Conservation (phyloP, 2,113 vertebrate genomes). For the Neodon shergylaensis region DNA sequence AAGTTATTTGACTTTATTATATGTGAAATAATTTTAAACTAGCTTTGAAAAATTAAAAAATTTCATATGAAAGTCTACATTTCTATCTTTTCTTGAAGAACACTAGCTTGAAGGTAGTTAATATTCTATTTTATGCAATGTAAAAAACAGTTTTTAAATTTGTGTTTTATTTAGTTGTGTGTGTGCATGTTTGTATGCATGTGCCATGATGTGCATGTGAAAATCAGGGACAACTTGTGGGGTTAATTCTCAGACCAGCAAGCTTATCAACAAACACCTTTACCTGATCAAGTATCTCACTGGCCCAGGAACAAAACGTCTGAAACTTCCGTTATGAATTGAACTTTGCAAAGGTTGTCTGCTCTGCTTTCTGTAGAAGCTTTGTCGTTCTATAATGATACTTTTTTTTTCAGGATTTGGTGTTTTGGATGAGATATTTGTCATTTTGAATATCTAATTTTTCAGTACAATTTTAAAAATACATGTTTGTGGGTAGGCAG, state of each 20-base stretch:
- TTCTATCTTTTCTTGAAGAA: slow-evolving; percentile 25
- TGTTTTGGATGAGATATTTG: not conserved
- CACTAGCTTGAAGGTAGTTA: not conserved
- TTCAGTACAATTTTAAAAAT: not conserved
- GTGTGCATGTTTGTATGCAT: not conserved
- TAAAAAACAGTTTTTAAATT: not conserved
- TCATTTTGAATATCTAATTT: not conserved
- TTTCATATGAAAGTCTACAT: not conserved
- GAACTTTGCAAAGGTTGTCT: not conserved
- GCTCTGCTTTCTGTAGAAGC: not conserved
- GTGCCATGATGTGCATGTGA: not conserved
- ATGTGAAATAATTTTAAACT: slow-evolving; percentile 31
- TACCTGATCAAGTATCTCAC: not conserved
- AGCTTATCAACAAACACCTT: not conserved
- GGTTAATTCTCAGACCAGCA: not conserved
- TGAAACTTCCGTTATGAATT: not conserved
- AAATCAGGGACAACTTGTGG: not conserved
- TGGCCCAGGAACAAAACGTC: not conserved
- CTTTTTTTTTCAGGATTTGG: not conserved
- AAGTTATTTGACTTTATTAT: not conserved
- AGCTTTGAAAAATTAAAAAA: slow-evolving; percentile 24
- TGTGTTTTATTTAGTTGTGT: not conserved
- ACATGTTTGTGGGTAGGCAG: not conserved
- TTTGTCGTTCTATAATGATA: not conserved
- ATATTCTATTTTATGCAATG: not conserved